Evolutionary conservation across 1,140 invertebrate species (phyloP).

Genomic region (Drosophila nasuta): DNA sequence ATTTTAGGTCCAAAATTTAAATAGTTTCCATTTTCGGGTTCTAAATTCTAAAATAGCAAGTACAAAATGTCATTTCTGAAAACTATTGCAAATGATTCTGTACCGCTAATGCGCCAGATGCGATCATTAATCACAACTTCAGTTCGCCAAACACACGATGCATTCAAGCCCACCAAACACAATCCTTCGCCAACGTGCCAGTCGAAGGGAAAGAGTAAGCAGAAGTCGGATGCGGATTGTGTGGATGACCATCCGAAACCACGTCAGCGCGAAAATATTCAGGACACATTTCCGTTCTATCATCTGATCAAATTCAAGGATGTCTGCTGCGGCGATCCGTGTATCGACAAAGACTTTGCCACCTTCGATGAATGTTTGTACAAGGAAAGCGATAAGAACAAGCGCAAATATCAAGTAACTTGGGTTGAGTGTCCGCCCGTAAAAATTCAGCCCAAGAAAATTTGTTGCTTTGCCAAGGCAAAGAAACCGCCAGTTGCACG

Average conservation of each 20-base stretch:
- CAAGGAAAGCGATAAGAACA: conserved; percentile 53
- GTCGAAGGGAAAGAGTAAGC: not conserved
- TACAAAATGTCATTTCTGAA: conserved; percentile 2
- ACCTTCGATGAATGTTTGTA: conserved; percentile 38
- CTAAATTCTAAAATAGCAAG: too few species aligned
- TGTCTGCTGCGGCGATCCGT: conserved; percentile 33
- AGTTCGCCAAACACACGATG: not conserved
- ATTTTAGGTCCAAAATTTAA: not conserved
- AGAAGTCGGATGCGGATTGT: not conserved
- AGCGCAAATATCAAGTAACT: conserved; percentile 64
- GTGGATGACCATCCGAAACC: conserved; percentile 9
- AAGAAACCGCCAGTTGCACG: conserved; percentile 20
- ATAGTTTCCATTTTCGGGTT: not conserved
- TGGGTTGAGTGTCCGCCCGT: conserved; percentile 65
- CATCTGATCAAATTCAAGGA: conserved; percentile 25
- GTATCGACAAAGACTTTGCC: conserved; percentile 1
- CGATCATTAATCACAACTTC: not conserved
- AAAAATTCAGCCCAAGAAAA: conserved; percentile 62
- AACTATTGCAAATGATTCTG: not conserved
- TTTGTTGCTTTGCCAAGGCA: conserved; percentile 47
- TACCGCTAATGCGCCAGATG: not conserved
- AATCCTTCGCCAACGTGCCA: conserved; percentile 6
- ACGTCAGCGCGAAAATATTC: not conserved
- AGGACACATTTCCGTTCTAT: conserved; percentile 38
- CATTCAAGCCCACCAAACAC: not conserved